A percentile compares a stretch with the other conserved stretches of the same genome.
phyloP scores from a whole-genome alignment of 2,113 vertebrate genomes.

The Apistogramma diplotaenia region DNA sequence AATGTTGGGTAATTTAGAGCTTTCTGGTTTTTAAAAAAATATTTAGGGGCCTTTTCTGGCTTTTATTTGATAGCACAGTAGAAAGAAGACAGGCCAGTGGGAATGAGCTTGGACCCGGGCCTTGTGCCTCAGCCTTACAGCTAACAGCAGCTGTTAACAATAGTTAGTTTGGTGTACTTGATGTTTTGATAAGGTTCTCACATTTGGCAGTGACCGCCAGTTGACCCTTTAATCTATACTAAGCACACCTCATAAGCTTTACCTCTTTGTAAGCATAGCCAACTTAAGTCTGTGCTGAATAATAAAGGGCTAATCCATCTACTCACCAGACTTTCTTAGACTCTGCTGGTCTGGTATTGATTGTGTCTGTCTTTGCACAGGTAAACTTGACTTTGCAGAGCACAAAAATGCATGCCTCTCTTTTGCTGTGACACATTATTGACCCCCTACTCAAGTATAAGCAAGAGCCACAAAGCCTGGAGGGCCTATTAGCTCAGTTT shows the following conservation, averaged over 20 bases:
- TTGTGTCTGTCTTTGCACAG: constrained; percentile 21
- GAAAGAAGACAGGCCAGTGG: neutral
- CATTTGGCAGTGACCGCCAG: constrained; percentile 38
- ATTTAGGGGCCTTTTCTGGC: neutral
- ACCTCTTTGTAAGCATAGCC: constrained; percentile 37
- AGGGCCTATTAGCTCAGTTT: neutral
- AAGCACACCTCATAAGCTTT: constrained; percentile 44
- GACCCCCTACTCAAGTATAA: neutral
- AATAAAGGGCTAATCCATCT: constrained; percentile 47
- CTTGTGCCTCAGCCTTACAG: neutral
- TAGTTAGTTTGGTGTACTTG: neutral
- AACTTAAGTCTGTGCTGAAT: constrained; percentile 42
- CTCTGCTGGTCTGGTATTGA: constrained; percentile 31
- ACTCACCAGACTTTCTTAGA: constrained; percentile 30
- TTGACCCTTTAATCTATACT: constrained; percentile 53
- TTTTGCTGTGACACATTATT: neutral
- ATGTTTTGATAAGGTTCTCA: constrained; percentile 4
- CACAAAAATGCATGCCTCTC: constrained; percentile 17
- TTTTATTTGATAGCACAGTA: neutral
- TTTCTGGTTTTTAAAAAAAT: neutral
- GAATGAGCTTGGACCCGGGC: neutral
- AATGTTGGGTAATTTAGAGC: neutral
- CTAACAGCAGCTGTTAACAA: neutral
- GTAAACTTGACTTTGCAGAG: constrained; percentile 5
- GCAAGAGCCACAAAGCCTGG: neutral